phyloP scores from a whole-genome alignment of 2,888 invertebrate species.

The Mycalesis mineus region DNA sequence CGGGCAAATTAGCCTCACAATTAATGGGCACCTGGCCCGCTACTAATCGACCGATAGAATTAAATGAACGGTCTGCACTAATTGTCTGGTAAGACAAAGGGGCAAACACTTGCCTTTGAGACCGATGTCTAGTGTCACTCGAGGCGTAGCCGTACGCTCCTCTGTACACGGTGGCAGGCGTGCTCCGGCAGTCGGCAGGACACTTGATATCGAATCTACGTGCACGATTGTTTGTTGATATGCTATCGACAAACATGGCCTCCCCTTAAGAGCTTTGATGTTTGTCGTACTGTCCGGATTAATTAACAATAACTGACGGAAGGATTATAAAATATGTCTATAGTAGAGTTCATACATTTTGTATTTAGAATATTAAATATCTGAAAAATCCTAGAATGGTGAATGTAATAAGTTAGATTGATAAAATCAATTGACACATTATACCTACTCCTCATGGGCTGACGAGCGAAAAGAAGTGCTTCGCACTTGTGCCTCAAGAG shows the following conservation, averaged over 20 bases:
- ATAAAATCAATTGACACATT: too few relatives aligned
- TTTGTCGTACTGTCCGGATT: slow-evolving; percentile 10
- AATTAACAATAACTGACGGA: background rate
- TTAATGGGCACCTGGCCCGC: slow-evolving; percentile 69
- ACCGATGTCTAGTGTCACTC: slow-evolving; percentile 70
- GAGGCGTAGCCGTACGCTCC: slow-evolving; percentile 53
- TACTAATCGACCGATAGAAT: slow-evolving; percentile 77
- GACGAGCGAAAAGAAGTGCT: too few relatives aligned
- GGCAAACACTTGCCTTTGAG: slow-evolving; percentile 76
- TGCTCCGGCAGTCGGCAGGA: slow-evolving; percentile 25
- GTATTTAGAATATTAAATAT: background rate
- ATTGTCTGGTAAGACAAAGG: slow-evolving; percentile 77
- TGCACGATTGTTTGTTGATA: slow-evolving; percentile 27
- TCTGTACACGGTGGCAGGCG: slow-evolving; percentile 41
- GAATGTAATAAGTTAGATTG: too few relatives aligned
- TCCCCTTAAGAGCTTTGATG: slow-evolving; percentile 18
- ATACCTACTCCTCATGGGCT: too few relatives aligned
- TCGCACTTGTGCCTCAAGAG: too few relatives aligned
- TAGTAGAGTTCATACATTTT: too few relatives aligned
- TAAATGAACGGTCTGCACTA: slow-evolving; percentile 77
- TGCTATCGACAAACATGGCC: slow-evolving; percentile 23
- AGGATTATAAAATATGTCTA: background rate
- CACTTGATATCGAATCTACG: slow-evolving; percentile 45
- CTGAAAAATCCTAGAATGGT: too few relatives aligned
- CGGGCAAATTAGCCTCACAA: slow-evolving; percentile 67